Evolutionary conservation across 2,888 invertebrate species (phyloP).

Genomic region (Hydraecia micacea): DNA sequence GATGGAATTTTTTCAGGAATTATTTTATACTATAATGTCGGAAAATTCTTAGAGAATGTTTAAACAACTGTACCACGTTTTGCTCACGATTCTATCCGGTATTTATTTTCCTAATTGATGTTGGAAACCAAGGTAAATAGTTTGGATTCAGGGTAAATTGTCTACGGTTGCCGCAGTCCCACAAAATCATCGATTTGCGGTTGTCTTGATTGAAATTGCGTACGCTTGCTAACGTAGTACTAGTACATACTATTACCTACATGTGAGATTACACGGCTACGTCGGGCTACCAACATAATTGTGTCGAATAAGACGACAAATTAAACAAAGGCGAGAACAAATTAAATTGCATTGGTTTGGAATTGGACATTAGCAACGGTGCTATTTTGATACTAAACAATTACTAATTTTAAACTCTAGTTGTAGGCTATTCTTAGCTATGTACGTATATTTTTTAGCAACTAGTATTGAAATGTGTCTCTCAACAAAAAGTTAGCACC

Average conservation of each 20-base stretch:
- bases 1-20: constrained; percentile 28
- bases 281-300: constrained; percentile 9
- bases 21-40: constrained; percentile 7
- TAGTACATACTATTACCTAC: constrained; percentile 33
- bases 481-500: not conserved
- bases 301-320: constrained; percentile 13
- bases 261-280: constrained; percentile 35
- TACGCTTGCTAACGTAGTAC: constrained; percentile 50
- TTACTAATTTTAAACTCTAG: not conserved
- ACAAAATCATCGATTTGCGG: constrained; percentile 64
- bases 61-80: constrained; percentile 1
- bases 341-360: constrained; percentile 27
- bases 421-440: too few relatives aligned
- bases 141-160: constrained; percentile 55
- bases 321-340: not conserved
- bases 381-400: not conserved
- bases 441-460: not conserved
- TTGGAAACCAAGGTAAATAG: constrained; percentile 34
- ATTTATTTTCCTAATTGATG: constrained; percentile 38
- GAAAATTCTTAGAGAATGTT: not conserved
- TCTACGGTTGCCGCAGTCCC: constrained; percentile 41
- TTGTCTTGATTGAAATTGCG: constrained; percentile 65
- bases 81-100: not conserved
- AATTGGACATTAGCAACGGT: not conserved
- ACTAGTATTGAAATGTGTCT: not conserved